Percentiles rank a stretch among this genome's conserved stretches.
These are phyloP conservation scores for Metaphire vulgaris DNA, from an alignment of 1,140 invertebrate genomes.

Conservation along the genomic window DNA sequence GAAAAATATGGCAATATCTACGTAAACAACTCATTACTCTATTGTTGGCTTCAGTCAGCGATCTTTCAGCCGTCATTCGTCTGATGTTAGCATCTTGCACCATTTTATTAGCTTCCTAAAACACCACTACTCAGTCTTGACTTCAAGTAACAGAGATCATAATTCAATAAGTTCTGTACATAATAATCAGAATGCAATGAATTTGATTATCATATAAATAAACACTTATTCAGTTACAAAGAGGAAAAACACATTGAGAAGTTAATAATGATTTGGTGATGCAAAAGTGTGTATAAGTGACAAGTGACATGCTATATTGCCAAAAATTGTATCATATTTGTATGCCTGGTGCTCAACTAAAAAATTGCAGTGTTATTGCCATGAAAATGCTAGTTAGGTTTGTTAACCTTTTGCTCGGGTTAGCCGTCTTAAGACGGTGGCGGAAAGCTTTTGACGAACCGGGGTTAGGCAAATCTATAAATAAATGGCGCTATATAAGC, in stretches of 20 bases:
- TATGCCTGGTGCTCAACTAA: too few relatives aligned
- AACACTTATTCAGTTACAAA: not conserved
- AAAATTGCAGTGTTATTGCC: too few relatives aligned
- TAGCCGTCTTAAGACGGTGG: too few relatives aligned
- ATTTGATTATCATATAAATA: not conserved
- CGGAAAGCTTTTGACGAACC: too few relatives aligned
- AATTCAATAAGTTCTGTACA: constrained; percentile 34
- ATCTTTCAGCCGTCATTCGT: constrained; percentile 66
- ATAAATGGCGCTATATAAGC: too few relatives aligned
- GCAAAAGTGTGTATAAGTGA: too few relatives aligned
- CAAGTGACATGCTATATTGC: too few relatives aligned
- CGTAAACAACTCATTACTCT: constrained; percentile 54
- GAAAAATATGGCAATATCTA: not conserved
- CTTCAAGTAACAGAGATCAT: too few relatives aligned
- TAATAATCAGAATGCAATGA: not conserved
- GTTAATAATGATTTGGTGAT: not conserved
- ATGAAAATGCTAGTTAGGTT: too few relatives aligned
- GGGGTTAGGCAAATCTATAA: too few relatives aligned
- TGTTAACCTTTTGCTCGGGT: too few relatives aligned
- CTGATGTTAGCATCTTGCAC: constrained; percentile 71
- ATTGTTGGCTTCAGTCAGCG: constrained; percentile 67
- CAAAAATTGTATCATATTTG: too few relatives aligned
- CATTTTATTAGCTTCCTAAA: constrained; percentile 79
- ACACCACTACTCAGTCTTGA: constrained; percentile 30
- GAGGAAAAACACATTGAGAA: not conserved